Evolutionary conservation across 64 coral and sea anemone genomes (phyloP).

Genomic region (Hydrozoanthus tunicans): DNA sequence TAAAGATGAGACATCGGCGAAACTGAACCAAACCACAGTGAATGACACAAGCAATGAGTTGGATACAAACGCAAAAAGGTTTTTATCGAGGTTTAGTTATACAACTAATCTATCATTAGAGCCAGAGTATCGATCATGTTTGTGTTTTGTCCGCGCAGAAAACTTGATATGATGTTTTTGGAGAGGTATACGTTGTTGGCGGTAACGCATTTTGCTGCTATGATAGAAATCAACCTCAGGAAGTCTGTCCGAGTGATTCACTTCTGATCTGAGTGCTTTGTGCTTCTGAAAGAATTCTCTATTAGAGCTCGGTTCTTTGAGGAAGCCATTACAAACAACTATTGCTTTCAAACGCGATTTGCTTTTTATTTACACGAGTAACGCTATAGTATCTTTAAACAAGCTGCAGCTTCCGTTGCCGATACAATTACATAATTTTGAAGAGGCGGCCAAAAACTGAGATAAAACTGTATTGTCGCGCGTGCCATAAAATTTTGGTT

Average conservation of each 20-base stretch:
- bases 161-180: too few relatives aligned
- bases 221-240: too few relatives aligned
- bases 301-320: too few relatives aligned
- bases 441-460: neutral
- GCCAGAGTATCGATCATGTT: too few relatives aligned
- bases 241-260: too few relatives aligned
- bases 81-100: neutral
- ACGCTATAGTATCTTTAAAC: neutral
- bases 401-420: neutral
- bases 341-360: neutral
- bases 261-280: neutral
- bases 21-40: neutral
- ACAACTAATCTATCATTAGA: too few relatives aligned
- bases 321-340: too few relatives aligned
- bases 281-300: neutral
- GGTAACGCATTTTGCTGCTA: too few relatives aligned
- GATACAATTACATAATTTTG: slow-evolving; percentile 15
- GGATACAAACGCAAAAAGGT: neutral
- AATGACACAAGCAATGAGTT: neutral
- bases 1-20: neutral
- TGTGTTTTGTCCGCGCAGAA: too few relatives aligned
- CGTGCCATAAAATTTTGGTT: neutral
- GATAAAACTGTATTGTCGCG: neutral
- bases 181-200: too few relatives aligned
- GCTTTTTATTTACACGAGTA: neutral